Evolutionary conservation across 2,113 vertebrate species (phyloP).

Genomic region (Uria lomvia): DNA sequence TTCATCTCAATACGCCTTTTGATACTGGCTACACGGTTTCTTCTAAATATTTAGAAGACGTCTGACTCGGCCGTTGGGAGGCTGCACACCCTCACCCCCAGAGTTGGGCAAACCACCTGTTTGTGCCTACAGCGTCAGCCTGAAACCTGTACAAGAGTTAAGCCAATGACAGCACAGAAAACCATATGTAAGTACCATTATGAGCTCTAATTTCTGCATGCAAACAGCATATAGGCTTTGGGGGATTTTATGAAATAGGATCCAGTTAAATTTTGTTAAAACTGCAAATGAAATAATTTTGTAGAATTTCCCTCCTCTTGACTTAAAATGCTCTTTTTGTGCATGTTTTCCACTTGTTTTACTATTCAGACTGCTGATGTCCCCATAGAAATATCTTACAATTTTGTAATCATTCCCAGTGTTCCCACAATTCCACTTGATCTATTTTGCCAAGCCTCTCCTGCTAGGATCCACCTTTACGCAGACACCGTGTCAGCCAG

Average conservation of each 20-base stretch:
- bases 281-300: background rate
- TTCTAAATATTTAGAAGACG: background rate
- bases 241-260: accelerated
- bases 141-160: accelerated
- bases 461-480: accelerated
- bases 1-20: background rate
- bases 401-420: background rate
- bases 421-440: background rate
- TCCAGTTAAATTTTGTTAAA: background rate
- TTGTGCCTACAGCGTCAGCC: accelerated
- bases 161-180: background rate
- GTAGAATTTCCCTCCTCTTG: background rate
- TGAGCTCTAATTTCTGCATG: accelerated
- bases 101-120: accelerated
- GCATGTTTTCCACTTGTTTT: background rate
- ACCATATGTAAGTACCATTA: accelerated
- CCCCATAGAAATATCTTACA: accelerated
- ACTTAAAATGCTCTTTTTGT: background rate
- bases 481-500: background rate
- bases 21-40: background rate
- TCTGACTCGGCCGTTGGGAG: background rate
- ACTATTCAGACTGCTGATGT: background rate
- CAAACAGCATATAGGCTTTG: accelerated
- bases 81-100: background rate
- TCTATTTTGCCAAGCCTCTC: background rate